These are phyloP conservation scores for Apodemus sylvaticus DNA, from an alignment of 2,113 vertebrate species.

Conservation along the genomic window DNA sequence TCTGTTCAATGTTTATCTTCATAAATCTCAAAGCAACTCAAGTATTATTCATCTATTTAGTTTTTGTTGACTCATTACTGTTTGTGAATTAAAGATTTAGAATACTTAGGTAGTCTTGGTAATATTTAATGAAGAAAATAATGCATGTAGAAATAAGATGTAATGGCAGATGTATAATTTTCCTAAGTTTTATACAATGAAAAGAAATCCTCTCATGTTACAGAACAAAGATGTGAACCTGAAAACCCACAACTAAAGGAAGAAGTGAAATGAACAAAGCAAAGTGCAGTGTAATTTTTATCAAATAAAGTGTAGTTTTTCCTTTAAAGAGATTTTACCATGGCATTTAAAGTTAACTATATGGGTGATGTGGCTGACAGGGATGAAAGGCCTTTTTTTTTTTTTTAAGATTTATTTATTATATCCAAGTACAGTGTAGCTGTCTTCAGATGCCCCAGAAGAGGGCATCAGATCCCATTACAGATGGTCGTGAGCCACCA, in stretches of 20 bases:
- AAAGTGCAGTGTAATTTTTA: neutral
- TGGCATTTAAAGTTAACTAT: slow-evolving; percentile 33
- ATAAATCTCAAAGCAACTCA: neutral
- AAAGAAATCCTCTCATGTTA: slow-evolving; percentile 19
- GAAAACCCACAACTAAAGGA: neutral
- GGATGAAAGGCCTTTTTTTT: neutral
- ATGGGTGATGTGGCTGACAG: neutral
- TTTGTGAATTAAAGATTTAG: slow-evolving; percentile 9
- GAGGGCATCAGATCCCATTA: too few species aligned
- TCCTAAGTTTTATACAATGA: neutral
- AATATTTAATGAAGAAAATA: neutral
- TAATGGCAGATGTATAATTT: slow-evolving; percentile 42
- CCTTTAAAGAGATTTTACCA: slow-evolving; percentile 33
- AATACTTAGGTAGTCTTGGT: neutral
- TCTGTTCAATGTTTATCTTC: neutral
- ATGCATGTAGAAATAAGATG: neutral
- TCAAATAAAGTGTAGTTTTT: slow-evolving; percentile 39
- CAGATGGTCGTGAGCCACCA: too few species aligned
- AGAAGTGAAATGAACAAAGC: neutral
- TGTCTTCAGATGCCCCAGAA: too few species aligned
- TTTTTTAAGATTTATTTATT: too few species aligned
- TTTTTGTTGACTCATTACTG: neutral
- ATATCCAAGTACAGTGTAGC: too few species aligned
- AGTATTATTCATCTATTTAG: neutral
- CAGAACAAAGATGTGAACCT: neutral